Evolutionary conservation across 2,888 invertebrate genomes (phyloP), one percentile per base, ranked within the genome.

Genomic region (Bedellia somnulentella): DNA sequence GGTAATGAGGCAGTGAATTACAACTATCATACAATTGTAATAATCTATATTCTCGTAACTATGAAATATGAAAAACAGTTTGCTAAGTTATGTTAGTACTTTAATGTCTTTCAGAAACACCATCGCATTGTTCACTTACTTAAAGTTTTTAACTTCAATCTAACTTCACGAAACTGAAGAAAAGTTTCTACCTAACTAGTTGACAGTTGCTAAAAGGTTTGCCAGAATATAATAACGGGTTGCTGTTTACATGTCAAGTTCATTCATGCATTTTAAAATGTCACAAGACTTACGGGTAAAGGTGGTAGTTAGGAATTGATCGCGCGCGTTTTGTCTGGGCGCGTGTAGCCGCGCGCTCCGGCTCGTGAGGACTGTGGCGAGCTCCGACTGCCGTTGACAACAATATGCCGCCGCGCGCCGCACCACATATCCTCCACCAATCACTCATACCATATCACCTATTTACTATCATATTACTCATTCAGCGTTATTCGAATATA

Each of bases 251-350:
- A n/a, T n/a, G n/a, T n/a, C n/a, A n/a, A n/a, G n/a, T n/a, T n/a
- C n/a, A n/a, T 44, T 43, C 37, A 43, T 40, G 41, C 41, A 39
- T 41, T 44, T 40, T 43, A 47, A 49, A 49, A 50, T 49, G 47
- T 52, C 64, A 58, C 63, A 57, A 48, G 62, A 68, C 68, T 71
- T 68, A 70, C 68, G 55, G 52, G 35, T 40, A 38, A 27, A 11
- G 21, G n/a, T 13, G 14, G 8, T 9, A 21, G 9, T 13, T 23
- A 16, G 39, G 41, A n/a, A 34, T 40, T 41, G 44, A 44, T 38
- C 44, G 52, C 47, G 52, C 45, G 46, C 45, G 46, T 35, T 39
- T 39, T 35, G 37, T 34, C 42, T 36, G 46, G 52, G 55, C 53
- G 52, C 66, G 61, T 43, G 45, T 52, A 43, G 33, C 37, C 48